Evolutionary conservation across 1,140 invertebrate species (phyloP).

Genomic region (Calephelis nemesis): DNA sequence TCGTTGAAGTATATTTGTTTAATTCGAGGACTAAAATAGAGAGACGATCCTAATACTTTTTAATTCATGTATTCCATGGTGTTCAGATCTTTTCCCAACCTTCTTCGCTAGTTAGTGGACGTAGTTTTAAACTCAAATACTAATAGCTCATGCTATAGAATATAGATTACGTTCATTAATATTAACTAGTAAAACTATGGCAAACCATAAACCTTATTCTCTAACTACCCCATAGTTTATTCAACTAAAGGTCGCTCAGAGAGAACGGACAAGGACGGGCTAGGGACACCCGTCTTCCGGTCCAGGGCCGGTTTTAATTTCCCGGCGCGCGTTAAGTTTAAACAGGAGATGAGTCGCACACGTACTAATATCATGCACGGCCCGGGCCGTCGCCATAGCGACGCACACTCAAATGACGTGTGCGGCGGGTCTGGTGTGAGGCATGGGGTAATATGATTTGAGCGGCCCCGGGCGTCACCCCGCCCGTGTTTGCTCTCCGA

Average conservation of each 20-base stretch:
- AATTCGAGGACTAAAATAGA: too few relatives aligned
- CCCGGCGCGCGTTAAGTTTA: constrained; percentile 70
- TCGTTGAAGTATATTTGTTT: too few relatives aligned
- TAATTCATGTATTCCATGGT: too few relatives aligned
- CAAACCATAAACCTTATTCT: constrained; percentile 1
- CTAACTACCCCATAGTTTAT: background rate
- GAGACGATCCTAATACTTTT: too few relatives aligned
- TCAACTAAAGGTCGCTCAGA: background rate
- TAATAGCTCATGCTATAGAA: background rate
- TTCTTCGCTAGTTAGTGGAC: too few relatives aligned
- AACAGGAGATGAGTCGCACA: constrained; percentile 74
- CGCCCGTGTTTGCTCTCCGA: constrained; percentile 75
- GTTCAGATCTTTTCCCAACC: too few relatives aligned
- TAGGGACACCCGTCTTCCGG: constrained; percentile 60
- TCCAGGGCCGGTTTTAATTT: constrained; percentile 72
- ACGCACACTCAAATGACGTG: constrained; percentile 72
- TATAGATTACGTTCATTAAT: background rate
- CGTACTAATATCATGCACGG: constrained; percentile 77
- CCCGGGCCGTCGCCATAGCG: constrained; percentile 75
- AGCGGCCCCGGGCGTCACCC: constrained; percentile 61
- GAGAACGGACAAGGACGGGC: constrained; percentile 20
- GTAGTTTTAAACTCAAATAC: too few relatives aligned
- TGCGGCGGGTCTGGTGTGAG: constrained; percentile 59
- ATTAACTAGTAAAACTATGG: background rate
- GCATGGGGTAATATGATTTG: constrained; percentile 74